A percentile compares a stretch with the other conserved stretches of the same genome.
phyloP scores from a whole-genome alignment of 2,888 invertebrate genomes.

The Brachynemurus nebulosus region DNA sequence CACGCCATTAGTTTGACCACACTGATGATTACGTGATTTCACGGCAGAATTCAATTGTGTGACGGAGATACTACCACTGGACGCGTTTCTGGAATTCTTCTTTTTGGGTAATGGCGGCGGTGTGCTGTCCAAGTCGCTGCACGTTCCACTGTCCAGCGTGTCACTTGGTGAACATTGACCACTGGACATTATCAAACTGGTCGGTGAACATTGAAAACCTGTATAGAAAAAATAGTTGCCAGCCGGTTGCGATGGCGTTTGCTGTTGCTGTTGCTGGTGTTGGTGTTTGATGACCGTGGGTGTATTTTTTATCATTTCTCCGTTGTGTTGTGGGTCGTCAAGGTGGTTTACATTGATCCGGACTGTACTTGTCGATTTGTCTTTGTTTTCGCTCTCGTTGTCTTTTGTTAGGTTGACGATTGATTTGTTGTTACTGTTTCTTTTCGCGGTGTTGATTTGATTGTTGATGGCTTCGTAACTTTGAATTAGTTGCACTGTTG shows the following conservation, averaged over 20 bases:
- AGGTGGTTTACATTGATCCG: slow-evolving; percentile 21
- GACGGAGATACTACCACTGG: slow-evolving; percentile 33
- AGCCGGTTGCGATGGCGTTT: too few species aligned
- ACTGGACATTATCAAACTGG: slow-evolving; percentile 52
- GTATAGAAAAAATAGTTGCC: slow-evolving; percentile 52
- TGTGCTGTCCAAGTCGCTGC: slow-evolving; percentile 67
- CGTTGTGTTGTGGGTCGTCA: slow-evolving; percentile 30
- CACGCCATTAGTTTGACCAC: slow-evolving; percentile 50
- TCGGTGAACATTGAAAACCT: slow-evolving; percentile 38
- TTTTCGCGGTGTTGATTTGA: slow-evolving; percentile 23
- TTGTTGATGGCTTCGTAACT: too few species aligned
- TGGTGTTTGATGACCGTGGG: too few species aligned
- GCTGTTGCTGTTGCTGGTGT: too few species aligned
- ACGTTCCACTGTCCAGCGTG: slow-evolving; percentile 71
- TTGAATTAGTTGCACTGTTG: too few species aligned
- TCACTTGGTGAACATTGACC: slow-evolving; percentile 75
- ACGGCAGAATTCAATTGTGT: slow-evolving; percentile 41
- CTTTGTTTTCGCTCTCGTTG: slow-evolving; percentile 14
- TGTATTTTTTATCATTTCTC: slow-evolving; percentile 39
- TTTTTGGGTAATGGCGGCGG: slow-evolving; percentile 54
- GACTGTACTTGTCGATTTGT: slow-evolving; percentile 9
- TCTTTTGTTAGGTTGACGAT: slow-evolving; percentile 1
- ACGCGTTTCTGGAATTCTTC: slow-evolving; percentile 35
- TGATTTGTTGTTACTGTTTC: too few species aligned
- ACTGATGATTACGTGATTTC: slow-evolving; percentile 42